Base-by-base conservation (phyloP, 2,888 invertebrate genomes). In the Troides helena region DNA sequence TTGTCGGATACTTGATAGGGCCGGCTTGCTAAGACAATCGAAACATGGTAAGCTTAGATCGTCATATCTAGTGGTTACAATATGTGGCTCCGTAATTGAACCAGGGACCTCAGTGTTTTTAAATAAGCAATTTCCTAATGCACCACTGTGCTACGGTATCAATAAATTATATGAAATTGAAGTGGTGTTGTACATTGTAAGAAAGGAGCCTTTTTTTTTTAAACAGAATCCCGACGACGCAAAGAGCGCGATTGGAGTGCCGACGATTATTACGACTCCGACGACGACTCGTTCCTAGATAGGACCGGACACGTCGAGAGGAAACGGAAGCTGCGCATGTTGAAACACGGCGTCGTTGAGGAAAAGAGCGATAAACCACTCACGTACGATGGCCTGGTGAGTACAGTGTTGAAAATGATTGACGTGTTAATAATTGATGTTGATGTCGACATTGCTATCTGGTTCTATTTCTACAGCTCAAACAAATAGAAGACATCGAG, bases 261-360 rank as follows among this genome's bases (percentile, higher is more conserved):
- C 4, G 97, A 99, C 80, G 99, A 98, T 86, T 98, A 94, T 83
- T 98, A 98, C 85, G 97, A 97, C 76, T 97, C 97, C 1, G 99
- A 99, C 80, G 99, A 99, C 72, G 99, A 99, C 85, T 96, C 96
- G 30, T 99, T 97, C 91, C 94, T 98, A 67, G 99, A 99, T 85
- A 93, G 99, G 73, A 99, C 99, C 0, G 99, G 99, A 1, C 95
- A 96, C 69, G 95, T 99, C 30, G 98, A 99, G 85, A 94, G 95
- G 76, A 99, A 98, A 83, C 94, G 99, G 10, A 94, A 95, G 77
- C 94, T 95, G 71, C 93, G 98, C 68, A 97, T 97, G 95, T 93
- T 94, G 82, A 86, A 92, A 23, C 94, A 94, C 72, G 93, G 93
- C 6, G 83, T 92, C 0, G 94, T 94, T 0, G 94, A 94, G 80